These are phyloP conservation scores for Zoanthus sansibaricus DNA, from an alignment of 92 coral and sea anemone species.

Conservation along the genomic window DNA sequence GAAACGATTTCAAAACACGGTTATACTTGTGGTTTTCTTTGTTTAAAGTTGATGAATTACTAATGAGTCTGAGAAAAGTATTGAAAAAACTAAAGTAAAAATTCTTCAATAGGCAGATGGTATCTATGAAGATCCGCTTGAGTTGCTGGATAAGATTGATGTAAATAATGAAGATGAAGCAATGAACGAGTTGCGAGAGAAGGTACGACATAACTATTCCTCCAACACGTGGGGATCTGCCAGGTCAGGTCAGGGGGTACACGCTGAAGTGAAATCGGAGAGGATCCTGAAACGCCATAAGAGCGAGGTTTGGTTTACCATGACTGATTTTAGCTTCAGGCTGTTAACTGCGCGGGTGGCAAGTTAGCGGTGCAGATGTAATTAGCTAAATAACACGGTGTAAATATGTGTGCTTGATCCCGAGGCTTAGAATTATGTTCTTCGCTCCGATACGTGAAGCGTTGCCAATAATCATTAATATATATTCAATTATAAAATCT, in stretches of 20 bases:
- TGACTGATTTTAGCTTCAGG: conserved; percentile 12
- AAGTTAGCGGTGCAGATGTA: not conserved
- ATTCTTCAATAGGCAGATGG: conserved; percentile 77
- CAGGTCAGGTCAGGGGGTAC: conserved; percentile 43
- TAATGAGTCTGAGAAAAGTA: no score
- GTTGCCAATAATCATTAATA: no score
- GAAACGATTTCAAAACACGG: no score
- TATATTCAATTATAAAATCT: no score
- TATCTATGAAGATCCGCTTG: conserved; percentile 85
- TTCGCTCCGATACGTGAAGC: no score
- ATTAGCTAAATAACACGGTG: no score
- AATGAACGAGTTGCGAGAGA: conserved; percentile 69
- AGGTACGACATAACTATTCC: conserved; percentile 11
- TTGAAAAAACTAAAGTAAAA: not conserved
- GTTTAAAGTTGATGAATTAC: no score
- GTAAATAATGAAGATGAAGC: conserved; percentile 88
- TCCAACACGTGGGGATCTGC: conserved; percentile 26
- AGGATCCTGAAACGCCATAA: conserved; percentile 34
- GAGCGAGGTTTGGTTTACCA: conserved; percentile 46
- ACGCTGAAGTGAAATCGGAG: conserved; percentile 27
- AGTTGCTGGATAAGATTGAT: conserved; percentile 76
- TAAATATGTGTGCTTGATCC: no score
- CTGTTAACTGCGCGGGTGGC: conserved; percentile 29
- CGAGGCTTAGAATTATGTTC: no score
- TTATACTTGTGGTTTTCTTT: no score